Evolutionary conservation across 2,797 vertebrate species (phyloP).

Genomic region (Octomys mimax): DNA sequence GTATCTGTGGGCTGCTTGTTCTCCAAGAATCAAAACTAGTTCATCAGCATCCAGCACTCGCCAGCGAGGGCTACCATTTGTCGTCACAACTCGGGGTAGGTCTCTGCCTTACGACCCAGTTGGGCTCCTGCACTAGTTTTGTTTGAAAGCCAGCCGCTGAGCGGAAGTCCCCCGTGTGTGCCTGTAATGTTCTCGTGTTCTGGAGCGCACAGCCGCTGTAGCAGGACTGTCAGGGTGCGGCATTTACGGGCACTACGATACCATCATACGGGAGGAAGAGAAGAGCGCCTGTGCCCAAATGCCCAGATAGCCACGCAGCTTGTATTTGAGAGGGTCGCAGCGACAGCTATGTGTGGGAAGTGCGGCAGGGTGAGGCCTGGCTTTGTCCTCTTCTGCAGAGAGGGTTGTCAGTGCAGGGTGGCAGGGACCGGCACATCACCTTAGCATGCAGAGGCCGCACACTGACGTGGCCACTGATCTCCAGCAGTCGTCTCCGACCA

Average conservation of each 20-base stretch:
- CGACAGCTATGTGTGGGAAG: not conserved
- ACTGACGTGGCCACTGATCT: not conserved
- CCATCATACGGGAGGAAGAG: not conserved
- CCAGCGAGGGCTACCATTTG: not conserved
- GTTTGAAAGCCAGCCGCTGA: constrained; percentile 8
- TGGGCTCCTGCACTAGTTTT: not conserved
- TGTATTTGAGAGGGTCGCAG: not conserved
- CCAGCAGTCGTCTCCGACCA: not conserved
- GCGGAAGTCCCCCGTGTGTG: not conserved
- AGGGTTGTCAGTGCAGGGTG: not conserved
- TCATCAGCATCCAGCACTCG: not conserved
- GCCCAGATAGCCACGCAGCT: not conserved
- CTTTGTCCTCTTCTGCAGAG: not conserved
- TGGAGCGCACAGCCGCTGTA: not conserved
- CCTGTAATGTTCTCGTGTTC: not conserved
- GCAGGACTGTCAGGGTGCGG: not conserved
- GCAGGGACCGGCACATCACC: not conserved
- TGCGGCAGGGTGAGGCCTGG: not conserved
- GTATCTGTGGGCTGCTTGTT: not conserved
- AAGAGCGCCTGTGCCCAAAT: not conserved
- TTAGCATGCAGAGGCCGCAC: not conserved
- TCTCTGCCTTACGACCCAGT: not conserved
- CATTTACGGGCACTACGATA: not conserved
- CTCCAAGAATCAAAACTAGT: constrained; percentile 48
- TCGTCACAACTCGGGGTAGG: not conserved